Evolutionary conservation across 2,797 vertebrate genomes (phyloP).

Genomic region (Rhinophrynus dorsalis): DNA sequence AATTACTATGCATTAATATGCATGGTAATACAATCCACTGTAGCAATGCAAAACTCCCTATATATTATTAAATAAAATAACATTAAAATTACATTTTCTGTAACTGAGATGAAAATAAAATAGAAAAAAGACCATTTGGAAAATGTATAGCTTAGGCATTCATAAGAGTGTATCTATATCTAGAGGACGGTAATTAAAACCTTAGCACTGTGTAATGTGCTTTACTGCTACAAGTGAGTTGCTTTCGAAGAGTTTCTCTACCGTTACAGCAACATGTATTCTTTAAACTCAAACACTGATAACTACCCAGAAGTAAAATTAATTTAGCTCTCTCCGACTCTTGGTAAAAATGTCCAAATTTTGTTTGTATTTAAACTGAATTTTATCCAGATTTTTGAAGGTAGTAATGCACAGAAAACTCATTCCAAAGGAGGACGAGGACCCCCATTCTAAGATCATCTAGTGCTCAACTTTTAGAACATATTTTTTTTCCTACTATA

Average conservation of each 20-base stretch:
- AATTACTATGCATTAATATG: no score
- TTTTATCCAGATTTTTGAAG: background rate
- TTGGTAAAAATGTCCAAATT: background rate
- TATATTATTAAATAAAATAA: no score
- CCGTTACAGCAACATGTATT: background rate
- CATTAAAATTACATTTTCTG: background rate
- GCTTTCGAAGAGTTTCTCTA: background rate
- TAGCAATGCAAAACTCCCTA: no score
- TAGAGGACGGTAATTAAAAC: background rate
- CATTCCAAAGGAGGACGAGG: no score
- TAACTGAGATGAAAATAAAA: background rate
- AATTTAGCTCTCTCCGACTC: background rate
- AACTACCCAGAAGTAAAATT: constrained; percentile 6
- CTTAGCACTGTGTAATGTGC: background rate
- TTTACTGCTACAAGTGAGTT: background rate
- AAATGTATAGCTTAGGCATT: background rate
- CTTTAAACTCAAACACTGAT: constrained; percentile 3
- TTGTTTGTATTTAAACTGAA: background rate
- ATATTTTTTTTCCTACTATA: no score
- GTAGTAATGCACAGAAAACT: background rate
- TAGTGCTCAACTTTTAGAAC: no score
- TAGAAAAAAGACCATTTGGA: background rate
- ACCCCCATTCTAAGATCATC: no score
- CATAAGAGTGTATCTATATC: background rate
- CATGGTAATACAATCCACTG: no score